phyloP scores from a whole-genome alignment of 2,888 invertebrate species.

The Pammene fasciana region DNA sequence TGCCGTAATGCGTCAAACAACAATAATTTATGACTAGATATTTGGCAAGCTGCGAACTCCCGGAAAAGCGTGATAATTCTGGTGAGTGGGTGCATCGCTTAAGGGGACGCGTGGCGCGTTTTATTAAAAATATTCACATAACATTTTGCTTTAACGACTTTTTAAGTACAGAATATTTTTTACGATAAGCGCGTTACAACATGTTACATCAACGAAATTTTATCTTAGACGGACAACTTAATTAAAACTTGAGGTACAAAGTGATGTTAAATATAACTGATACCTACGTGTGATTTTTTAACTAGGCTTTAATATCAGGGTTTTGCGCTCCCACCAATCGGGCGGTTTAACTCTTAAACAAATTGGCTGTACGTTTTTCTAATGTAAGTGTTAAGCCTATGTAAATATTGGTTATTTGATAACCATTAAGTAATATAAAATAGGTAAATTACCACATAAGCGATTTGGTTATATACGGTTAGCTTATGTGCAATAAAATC shows the following conservation, averaged over 20 bases:
- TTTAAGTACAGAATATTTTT: slow-evolving; percentile 19
- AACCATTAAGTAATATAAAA: no score
- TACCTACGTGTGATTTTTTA: no score
- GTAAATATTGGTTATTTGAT: no score
- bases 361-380: no score
- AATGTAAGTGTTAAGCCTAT: no score
- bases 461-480: no score
- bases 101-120: slow-evolving; percentile 54
- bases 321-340: no score
- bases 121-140: slow-evolving; percentile 46
- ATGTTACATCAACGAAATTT: slow-evolving; percentile 7
- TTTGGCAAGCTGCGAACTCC: slow-evolving; percentile 70
- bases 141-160: slow-evolving; percentile 30
- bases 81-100: slow-evolving; percentile 55
- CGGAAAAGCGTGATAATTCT: slow-evolving; percentile 74
- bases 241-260: slow-evolving; percentile 1
- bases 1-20: slow-evolving; percentile 77
- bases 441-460: no score
- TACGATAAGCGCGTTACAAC: slow-evolving; percentile 6
- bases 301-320: no score
- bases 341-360: no score
- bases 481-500: no score
- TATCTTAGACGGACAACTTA: not conserved
- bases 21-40: slow-evolving; percentile 74
- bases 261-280: not conserved